phyloP scores from a whole-genome alignment of 2,888 invertebrate genomes.

The Cephus sareptanus region DNA sequence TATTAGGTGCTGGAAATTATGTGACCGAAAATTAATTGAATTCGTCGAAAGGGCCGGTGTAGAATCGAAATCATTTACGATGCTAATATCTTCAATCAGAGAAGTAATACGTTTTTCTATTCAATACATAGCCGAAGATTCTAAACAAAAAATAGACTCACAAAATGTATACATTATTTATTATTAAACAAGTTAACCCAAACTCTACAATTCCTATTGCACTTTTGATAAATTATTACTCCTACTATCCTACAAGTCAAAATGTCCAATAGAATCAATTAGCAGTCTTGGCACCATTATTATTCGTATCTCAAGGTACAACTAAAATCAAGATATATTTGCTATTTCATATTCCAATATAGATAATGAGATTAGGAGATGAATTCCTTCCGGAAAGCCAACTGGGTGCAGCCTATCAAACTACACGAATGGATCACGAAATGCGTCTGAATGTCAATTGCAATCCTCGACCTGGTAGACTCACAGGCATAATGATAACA shows the following conservation, averaged over 20 bases:
- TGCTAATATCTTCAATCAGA: not conserved
- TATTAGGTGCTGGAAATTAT: not conserved
- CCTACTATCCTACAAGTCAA: not conserved
- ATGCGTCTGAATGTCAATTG: slow-evolving; percentile 39
- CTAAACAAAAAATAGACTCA: not conserved
- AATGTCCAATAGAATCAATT: not conserved
- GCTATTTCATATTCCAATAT: not conserved
- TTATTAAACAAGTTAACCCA: not conserved
- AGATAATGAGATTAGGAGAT: slow-evolving; percentile 38
- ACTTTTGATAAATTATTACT: not conserved
- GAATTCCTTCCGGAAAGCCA: slow-evolving; percentile 32
- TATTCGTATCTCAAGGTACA: not conserved
- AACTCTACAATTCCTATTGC: not conserved
- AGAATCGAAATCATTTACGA: not conserved
- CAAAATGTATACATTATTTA: not conserved
- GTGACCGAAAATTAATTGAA: not conserved
- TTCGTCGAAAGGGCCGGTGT: not conserved
- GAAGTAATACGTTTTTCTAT: not conserved
- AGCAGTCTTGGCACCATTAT: not conserved
- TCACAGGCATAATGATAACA: slow-evolving; percentile 71
- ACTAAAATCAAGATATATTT: not conserved
- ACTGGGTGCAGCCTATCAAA: slow-evolving; percentile 37
- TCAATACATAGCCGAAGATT: not conserved
- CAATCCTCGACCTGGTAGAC: slow-evolving; percentile 56
- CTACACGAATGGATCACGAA: slow-evolving; percentile 36